Evolutionary conservation across 2,113 vertebrate species (phyloP).

Genomic region (Tragelaphus buxtoni): DNA sequence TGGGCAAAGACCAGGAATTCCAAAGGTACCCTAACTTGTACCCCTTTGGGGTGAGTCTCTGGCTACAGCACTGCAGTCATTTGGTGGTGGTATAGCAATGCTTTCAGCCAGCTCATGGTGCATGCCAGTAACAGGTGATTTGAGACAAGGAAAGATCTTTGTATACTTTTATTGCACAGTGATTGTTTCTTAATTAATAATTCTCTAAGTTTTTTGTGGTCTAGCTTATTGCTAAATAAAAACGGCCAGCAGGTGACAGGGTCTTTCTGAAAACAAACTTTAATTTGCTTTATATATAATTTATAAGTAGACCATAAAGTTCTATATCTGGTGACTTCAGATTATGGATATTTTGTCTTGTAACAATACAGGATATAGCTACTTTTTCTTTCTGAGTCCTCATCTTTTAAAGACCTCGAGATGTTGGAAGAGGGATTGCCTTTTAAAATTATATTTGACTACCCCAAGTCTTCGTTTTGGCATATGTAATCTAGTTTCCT

Average conservation of each 20-base stretch:
- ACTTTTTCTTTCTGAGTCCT: not conserved
- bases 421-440: not conserved
- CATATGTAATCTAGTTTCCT: not conserved
- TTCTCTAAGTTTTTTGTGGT: not conserved
- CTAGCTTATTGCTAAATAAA: not conserved
- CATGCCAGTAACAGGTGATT: not conserved
- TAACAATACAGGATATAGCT: not conserved
- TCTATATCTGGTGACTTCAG: not conserved
- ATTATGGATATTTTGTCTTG: not conserved
- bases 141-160: constrained; percentile 21
- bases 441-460: not conserved
- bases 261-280: not conserved
- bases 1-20: not conserved
- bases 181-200: not conserved
- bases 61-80: not conserved
- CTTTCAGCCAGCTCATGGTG: not conserved
- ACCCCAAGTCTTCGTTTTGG: not conserved
- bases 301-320: not conserved
- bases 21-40: not conserved
- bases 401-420: not conserved
- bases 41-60: not conserved
- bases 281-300: not conserved
- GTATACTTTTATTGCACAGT: not conserved
- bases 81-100: not conserved
- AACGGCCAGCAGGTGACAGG: not conserved